phyloP scores from a whole-genome alignment of 2,113 vertebrate genomes.

The Dendropsophus ebraccatus region DNA sequence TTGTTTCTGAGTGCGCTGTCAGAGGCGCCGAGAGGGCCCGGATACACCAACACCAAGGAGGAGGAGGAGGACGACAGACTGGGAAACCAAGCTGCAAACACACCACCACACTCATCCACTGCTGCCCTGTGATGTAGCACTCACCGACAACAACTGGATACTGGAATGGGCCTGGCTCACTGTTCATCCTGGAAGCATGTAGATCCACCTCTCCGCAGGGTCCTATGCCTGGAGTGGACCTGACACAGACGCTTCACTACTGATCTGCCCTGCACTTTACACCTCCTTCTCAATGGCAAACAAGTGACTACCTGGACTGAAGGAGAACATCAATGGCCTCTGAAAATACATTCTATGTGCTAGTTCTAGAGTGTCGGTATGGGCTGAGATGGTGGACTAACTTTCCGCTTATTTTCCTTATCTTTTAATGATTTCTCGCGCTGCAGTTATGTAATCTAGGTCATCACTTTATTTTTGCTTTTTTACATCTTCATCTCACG shows the following conservation, averaged over 20 bases:
- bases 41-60: slow-evolving; percentile 41
- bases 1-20: slow-evolving; percentile 50
- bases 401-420: not conserved
- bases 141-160: not conserved
- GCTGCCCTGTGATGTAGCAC: not conserved
- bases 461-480: not conserved
- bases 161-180: not conserved
- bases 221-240: not conserved
- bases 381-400: not conserved
- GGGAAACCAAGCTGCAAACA: slow-evolving; percentile 21
- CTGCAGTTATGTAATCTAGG: not conserved
- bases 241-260: not conserved
- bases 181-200: not conserved
- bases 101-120: not conserved
- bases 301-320: not conserved
- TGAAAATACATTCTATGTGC: not conserved
- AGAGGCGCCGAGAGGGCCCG: slow-evolving; percentile 32
- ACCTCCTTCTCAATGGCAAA: slow-evolving; percentile 3
- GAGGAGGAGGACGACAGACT: too few species aligned
- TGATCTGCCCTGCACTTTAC: not conserved
- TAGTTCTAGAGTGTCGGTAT: not conserved
- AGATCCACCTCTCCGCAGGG: not conserved
- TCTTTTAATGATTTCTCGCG: not conserved
- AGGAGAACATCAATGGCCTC: not conserved
- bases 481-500: not conserved